phyloP scores from a whole-genome alignment of 2,888 invertebrate species.

The Hofmannophila pseudospretella region DNA sequence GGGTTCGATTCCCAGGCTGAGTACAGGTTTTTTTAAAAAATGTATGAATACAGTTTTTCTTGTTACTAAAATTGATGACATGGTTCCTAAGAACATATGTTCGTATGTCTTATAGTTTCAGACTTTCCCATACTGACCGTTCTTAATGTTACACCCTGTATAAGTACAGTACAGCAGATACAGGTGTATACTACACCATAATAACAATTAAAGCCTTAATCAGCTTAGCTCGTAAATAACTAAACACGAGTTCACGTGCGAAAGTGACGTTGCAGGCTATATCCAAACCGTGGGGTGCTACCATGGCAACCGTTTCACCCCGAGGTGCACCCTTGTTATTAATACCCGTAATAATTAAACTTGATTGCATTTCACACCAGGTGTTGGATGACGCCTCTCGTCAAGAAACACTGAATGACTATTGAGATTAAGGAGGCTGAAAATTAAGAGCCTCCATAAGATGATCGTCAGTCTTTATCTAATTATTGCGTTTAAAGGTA shows the following conservation, averaged over 20 bases:
- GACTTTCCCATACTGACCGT: no score
- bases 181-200: slow-evolving; percentile 11
- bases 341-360: slow-evolving; percentile 77
- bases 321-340: slow-evolving; percentile 75
- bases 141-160: no score
- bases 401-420: slow-evolving; percentile 38
- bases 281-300: slow-evolving; percentile 60
- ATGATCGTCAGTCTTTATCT: no score
- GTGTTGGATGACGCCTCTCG: slow-evolving; percentile 68
- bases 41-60: no score
- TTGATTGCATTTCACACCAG: slow-evolving; percentile 77
- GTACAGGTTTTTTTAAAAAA: no score
- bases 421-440: slow-evolving; percentile 15
- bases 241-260: slow-evolving; percentile 33
- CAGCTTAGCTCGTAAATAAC: slow-evolving; percentile 69
- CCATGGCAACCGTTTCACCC: slow-evolving; percentile 63
- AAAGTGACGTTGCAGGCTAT: slow-evolving; percentile 58
- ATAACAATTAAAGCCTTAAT: slow-evolving; percentile 65
- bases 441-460: slow-evolving; percentile 22
- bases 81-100: no score
- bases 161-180: no score
- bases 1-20: no score
- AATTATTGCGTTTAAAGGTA: no score
- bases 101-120: no score
- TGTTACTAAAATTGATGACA: no score